A percentile compares a stretch with the other conserved stretches of the same genome.
Evolutionary conservation across 2,888 invertebrate genomes (phyloP).

Genomic region (Scaptomyza parva): DNA sequence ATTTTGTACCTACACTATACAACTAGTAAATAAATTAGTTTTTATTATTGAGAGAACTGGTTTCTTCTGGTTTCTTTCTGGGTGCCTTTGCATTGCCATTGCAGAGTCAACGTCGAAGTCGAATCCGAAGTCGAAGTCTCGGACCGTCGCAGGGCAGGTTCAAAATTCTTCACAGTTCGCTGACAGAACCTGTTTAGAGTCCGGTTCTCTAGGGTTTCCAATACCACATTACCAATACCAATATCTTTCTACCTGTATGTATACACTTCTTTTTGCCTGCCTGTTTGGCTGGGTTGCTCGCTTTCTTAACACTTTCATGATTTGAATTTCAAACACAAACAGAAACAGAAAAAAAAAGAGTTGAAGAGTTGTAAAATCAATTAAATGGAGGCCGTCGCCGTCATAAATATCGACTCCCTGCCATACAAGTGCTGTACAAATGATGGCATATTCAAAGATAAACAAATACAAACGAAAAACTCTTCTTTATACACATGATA

Average conservation of each 20-base stretch:
- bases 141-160: constrained; percentile 50
- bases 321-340: constrained; percentile 59
- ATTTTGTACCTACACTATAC: constrained; percentile 74
- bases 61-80: constrained; percentile 66
- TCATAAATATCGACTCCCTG: constrained; percentile 32
- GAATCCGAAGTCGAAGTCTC: constrained; percentile 20
- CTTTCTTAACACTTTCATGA: constrained; percentile 77
- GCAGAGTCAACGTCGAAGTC: too few relatives aligned
- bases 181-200: constrained; percentile 72
- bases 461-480: constrained; percentile 7
- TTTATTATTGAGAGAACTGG: constrained; percentile 76
- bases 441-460: constrained; percentile 47
- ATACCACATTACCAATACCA: too few relatives aligned
- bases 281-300: constrained; percentile 35
- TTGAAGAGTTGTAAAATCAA: constrained; percentile 62
- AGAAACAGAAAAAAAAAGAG: constrained; percentile 10
- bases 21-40: constrained; percentile 80
- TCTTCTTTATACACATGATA: too few relatives aligned
- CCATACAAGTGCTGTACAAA: constrained; percentile 47
- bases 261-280: constrained; percentile 19
- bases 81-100: too few relatives aligned
- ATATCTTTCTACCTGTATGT: neutral
- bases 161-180: constrained; percentile 77
- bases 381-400: constrained; percentile 60
- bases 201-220: constrained; percentile 61